A percentile compares a stretch with the other conserved stretches of the same genome.
phyloP scores from a whole-genome alignment of 2,797 vertebrate species.

The Lindbergichthys nudifrons region DNA sequence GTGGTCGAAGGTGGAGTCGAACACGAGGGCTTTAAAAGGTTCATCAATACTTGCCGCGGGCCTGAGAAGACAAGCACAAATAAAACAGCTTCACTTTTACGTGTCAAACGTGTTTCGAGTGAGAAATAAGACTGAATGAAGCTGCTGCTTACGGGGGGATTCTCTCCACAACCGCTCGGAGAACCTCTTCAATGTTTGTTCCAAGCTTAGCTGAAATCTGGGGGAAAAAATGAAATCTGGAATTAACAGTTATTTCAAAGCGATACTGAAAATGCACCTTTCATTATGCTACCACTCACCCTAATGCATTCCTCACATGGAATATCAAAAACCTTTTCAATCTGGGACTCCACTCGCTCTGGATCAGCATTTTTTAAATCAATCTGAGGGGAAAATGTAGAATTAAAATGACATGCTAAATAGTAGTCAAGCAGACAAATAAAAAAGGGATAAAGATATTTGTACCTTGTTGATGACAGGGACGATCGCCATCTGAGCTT shows the following conservation, averaged over 20 bases:
- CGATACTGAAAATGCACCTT: neutral
- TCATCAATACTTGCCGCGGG: slow-evolving; percentile 81
- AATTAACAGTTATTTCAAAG: neutral
- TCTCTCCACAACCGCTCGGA: slow-evolving; percentile 89
- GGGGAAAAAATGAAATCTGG: slow-evolving; percentile 38
- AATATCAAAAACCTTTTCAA: slow-evolving; percentile 96
- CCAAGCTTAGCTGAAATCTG: slow-evolving; percentile 98
- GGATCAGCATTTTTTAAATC: slow-evolving; percentile 97
- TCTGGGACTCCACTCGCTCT: slow-evolving; percentile 92
- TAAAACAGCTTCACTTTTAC: neutral
- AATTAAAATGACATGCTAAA: neutral
- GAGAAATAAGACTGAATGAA: neutral
- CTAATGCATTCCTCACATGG: slow-evolving; percentile 90
- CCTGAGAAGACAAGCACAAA: slow-evolving; percentile 69
- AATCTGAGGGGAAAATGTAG: slow-evolving; percentile 83
- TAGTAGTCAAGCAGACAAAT: neutral
- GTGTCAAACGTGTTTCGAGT: neutral
- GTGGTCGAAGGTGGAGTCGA: slow-evolving; percentile 95
- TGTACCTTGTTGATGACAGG: slow-evolving; percentile 98
- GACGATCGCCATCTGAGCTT: slow-evolving; percentile 94
- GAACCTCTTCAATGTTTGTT: slow-evolving; percentile 91
- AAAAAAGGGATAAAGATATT: neutral
- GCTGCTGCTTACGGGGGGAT: slow-evolving; percentile 90
- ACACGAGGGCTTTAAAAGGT: slow-evolving; percentile 93
- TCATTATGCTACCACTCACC: slow-evolving; percentile 77